These are phyloP conservation scores for Brachionus calyciflorus DNA, from an alignment of 1,140 invertebrate genomes.

Conservation along the genomic window DNA sequence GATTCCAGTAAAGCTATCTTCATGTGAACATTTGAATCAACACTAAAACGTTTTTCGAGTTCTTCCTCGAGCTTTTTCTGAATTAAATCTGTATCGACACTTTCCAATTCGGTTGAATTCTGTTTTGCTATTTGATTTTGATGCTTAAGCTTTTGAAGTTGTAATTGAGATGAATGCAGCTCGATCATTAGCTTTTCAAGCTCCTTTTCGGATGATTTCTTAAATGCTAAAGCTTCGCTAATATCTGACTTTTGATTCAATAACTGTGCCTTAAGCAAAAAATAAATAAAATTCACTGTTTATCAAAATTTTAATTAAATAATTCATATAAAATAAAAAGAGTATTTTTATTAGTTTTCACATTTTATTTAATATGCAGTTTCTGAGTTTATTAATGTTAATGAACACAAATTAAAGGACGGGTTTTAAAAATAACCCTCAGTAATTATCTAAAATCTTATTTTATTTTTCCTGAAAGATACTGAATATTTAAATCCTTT, in stretches of 20 bases:
- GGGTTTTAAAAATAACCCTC: too few species aligned
- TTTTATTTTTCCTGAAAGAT: too few species aligned
- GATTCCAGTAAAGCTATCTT: conserved; percentile 62
- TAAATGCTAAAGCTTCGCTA: conserved; percentile 66
- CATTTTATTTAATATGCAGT: too few species aligned
- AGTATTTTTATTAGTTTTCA: too few species aligned
- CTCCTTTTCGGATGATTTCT: conserved; percentile 66
- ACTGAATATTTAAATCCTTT: too few species aligned
- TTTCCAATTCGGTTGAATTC: not conserved
- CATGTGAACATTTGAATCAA: conserved; percentile 52
- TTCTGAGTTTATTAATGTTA: too few species aligned
- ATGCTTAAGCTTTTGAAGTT: conserved; percentile 55
- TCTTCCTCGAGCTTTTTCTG: conserved; percentile 58
- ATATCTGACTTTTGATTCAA: conserved; percentile 71
- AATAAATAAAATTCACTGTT: conserved; percentile 51
- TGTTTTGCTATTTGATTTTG: conserved; percentile 48
- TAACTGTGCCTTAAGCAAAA: conserved; percentile 64
- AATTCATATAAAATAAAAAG: too few species aligned
- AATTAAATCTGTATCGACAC: conserved; percentile 2
- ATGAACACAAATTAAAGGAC: too few species aligned
- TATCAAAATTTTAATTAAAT: too few species aligned
- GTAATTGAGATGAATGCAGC: conserved; percentile 67
- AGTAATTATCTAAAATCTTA: too few species aligned
- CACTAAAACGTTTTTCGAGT: conserved; percentile 58
- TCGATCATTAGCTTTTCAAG: conserved; percentile 67